These are phyloP conservation scores for Sebastes matsubarae DNA, from an alignment of 2,797 vertebrate species.

Conservation along the genomic window DNA sequence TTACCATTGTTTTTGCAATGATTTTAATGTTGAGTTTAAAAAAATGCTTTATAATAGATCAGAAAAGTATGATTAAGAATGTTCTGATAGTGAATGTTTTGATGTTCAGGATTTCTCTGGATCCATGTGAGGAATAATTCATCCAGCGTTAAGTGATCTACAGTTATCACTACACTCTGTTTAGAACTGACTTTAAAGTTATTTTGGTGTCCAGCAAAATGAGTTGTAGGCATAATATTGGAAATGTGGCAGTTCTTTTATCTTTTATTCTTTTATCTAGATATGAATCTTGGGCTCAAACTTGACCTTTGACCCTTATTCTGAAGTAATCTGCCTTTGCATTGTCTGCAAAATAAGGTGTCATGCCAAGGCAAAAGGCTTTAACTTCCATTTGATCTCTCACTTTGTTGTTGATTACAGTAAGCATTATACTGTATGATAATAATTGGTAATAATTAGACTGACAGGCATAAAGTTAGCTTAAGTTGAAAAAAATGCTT, in stretches of 20 bases:
- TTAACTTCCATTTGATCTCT: not conserved
- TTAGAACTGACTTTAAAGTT: too few relatives aligned
- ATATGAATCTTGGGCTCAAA: not conserved
- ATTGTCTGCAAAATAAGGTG: not conserved
- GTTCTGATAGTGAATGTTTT: not conserved
- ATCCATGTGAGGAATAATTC: constrained; percentile 31
- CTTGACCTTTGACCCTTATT: not conserved
- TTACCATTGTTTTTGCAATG: not conserved
- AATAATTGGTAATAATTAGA: not conserved
- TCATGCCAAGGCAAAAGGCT: not conserved
- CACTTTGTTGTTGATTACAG: not conserved
- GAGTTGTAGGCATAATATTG: too few relatives aligned
- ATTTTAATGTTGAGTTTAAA: not conserved
- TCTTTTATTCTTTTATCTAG: too few relatives aligned
- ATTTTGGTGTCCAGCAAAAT: too few relatives aligned
- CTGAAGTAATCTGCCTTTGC: not conserved
- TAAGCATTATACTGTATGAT: not conserved
- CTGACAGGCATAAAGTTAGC: not conserved
- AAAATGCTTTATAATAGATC: not conserved
- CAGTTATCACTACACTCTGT: not conserved
- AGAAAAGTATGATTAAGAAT: not conserved
- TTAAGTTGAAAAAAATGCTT: too few relatives aligned
- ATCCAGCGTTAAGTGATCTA: not conserved
- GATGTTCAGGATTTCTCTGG: constrained; percentile 4
- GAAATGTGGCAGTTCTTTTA: too few relatives aligned